These are phyloP conservation scores for Zootoca vivipara DNA, from an alignment of 2,113 vertebrate genomes.

Conservation along the genomic window DNA sequence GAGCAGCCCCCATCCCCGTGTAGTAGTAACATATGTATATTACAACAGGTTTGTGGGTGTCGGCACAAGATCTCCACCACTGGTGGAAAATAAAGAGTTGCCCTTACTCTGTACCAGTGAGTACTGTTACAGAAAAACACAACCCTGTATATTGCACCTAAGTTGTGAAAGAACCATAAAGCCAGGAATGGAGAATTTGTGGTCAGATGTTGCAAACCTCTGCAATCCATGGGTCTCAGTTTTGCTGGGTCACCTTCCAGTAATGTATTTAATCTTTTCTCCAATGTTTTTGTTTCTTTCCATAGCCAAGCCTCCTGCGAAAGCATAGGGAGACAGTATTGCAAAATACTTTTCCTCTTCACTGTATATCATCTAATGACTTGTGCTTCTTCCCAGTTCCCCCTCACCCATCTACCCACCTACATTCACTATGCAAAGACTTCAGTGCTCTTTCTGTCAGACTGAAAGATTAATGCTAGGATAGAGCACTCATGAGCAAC, in stretches of 20 bases:
- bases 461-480: constrained; percentile 68
- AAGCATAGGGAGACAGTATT: not conserved
- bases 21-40: too few relatives aligned
- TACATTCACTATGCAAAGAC: constrained; percentile 43
- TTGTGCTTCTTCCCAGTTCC: constrained; percentile 31
- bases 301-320: constrained; percentile 56
- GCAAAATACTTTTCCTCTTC: constrained; percentile 44
- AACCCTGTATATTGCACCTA: too few relatives aligned
- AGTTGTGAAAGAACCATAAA: too few relatives aligned
- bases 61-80: too few relatives aligned
- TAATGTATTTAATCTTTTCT: not conserved
- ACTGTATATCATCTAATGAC: constrained; percentile 24
- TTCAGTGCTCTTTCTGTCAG: constrained; percentile 59
- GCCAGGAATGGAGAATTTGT: too few relatives aligned
- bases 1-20: too few relatives aligned
- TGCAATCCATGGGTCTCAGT: too few relatives aligned
- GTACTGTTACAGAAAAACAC: too few relatives aligned
- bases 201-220: too few relatives aligned
- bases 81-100: too few relatives aligned
- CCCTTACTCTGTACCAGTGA: too few relatives aligned
- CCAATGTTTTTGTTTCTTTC: not conserved
- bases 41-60: too few relatives aligned
- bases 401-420: not conserved
- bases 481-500: constrained; percentile 55
- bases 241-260: not conserved